These are phyloP conservation scores for Clarias platycephalus DNA, from an alignment of 2,797 vertebrate genomes.

Conservation along the genomic window DNA sequence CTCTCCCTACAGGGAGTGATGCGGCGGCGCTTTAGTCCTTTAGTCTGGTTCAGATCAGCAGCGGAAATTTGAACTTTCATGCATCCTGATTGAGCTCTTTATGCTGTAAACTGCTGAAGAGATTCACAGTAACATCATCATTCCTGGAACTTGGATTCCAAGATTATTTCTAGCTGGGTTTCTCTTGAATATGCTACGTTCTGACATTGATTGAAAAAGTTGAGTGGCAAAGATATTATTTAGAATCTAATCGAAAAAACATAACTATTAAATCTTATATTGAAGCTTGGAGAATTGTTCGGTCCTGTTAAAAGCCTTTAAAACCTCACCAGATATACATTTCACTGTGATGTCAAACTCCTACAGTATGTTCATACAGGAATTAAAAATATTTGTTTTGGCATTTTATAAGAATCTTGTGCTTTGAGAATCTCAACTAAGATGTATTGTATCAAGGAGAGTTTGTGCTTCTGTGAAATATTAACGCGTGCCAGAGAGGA, in stretches of 20 bases:
- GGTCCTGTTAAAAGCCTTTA: background rate
- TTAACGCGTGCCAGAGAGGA: background rate
- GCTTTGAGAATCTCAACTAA: background rate
- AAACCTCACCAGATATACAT: background rate
- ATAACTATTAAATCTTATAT: background rate
- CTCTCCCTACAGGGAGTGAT: background rate
- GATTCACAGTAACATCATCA: background rate
- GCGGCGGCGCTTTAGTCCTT: conserved; percentile 3
- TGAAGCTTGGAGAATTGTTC: background rate
- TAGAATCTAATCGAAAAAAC: no score
- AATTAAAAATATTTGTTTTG: background rate
- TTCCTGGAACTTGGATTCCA: background rate
- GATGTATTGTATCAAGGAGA: background rate
- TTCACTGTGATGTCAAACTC: background rate
- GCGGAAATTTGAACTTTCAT: no score
- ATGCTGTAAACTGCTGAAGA: background rate
- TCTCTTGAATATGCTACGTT: background rate
- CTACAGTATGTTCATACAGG: background rate
- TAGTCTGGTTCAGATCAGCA: no score
- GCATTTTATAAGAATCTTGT: background rate
- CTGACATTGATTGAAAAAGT: background rate
- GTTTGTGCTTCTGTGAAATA: background rate
- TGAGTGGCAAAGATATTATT: background rate
- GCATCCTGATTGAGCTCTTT: background rate
- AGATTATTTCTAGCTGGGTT: background rate